A percentile compares a stretch with the other conserved stretches of the same genome.
Evolutionary conservation across 2,797 vertebrate genomes (phyloP).

Genomic region (Anabas testudineus): DNA sequence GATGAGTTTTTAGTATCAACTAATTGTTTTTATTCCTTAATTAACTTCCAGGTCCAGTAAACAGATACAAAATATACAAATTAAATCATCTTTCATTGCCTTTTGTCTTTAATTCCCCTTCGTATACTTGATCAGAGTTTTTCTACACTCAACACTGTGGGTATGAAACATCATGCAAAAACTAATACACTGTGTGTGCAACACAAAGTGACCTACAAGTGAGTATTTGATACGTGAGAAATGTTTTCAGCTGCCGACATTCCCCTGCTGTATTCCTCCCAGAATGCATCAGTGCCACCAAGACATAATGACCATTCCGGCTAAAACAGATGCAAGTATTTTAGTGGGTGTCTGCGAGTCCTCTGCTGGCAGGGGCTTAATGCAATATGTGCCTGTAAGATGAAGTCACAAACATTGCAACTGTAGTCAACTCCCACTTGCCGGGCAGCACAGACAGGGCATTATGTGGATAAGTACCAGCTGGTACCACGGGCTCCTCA

Average conservation of each 20-base stretch:
- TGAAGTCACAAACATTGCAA: conserved; percentile 86
- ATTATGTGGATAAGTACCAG: conserved; percentile 87
- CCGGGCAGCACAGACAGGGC: conserved; percentile 81
- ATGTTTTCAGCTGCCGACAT: conserved; percentile 44
- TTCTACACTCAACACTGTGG: too few relatives aligned
- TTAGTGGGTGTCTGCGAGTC: conserved; percentile 81
- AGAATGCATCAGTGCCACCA: conserved; percentile 56
- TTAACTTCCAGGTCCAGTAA: too few relatives aligned
- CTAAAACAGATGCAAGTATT: conserved; percentile 85
- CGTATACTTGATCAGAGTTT: too few relatives aligned
- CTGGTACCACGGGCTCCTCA: conserved; percentile 84
- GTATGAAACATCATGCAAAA: too few relatives aligned
- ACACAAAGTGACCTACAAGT: neutral
- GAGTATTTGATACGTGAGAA: conserved; percentile 20
- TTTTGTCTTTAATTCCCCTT: too few relatives aligned
- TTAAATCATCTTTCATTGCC: too few relatives aligned
- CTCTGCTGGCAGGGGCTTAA: conserved; percentile 74
- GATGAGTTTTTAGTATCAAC: too few relatives aligned
- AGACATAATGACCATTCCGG: conserved; percentile 53
- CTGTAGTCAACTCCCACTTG: conserved; percentile 85
- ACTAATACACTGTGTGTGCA: too few relatives aligned
- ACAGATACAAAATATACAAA: too few relatives aligned
- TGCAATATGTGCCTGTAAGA: conserved; percentile 81
- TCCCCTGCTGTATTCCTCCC: conserved; percentile 52
- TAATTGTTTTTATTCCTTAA: too few relatives aligned